Base-by-base conservation (phyloP, 2,113 vertebrate species). In the Nyctereutes procyonoides region DNA sequence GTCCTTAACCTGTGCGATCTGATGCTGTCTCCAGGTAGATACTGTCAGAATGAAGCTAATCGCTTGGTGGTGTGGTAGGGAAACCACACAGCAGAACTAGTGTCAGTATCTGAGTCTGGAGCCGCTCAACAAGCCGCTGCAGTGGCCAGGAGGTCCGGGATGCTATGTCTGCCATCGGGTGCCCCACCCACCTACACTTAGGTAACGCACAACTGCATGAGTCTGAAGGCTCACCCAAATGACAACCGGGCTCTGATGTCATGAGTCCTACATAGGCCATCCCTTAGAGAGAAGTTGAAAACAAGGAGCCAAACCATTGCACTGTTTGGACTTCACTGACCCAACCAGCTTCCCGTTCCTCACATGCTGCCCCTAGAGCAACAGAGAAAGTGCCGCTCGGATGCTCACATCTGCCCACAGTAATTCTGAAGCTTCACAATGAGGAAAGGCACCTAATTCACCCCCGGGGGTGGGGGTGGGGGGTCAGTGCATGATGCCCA, bases 401-500 rank as follows among this genome's bases (percentile, higher is more conserved):
- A 56, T 16, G 4, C 71, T 48, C 48, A 3, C 38, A n/a, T 51
- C 73, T 51, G 32, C 53, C 19, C 60, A 14, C 26, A 30, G 30
- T 35, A 3, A 53, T 12, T 20, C 16, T 17, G 35, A 0, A 55
- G 24, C 2, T 16, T 13, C 17, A 9, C 22, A 1, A 22, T 43
- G 32, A 38, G 51, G 32, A 56, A 30, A 20, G 1, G 3, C 1
- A 2, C 53, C 30, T 12, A 26, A 12, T 38, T 13, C 3, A 8
- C 74, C 26, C 35, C 13, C 0, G 32, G 20, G 14, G 48, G 24
- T n/a, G 20, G 17, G 8, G 2, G 32, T n/a, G 20, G 14, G 43
- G 24, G 86, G 20, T 12, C 8, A 5, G n/a, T 1, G 20, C 16
- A 3, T 38, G 32, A 62, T 3, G 17, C 5, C 17, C 0, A 0